Evolutionary conservation across 2,888 invertebrate genomes (phyloP), one percentile per base, ranked within the genome.

Genomic region (Ophioninae sp.): DNA sequence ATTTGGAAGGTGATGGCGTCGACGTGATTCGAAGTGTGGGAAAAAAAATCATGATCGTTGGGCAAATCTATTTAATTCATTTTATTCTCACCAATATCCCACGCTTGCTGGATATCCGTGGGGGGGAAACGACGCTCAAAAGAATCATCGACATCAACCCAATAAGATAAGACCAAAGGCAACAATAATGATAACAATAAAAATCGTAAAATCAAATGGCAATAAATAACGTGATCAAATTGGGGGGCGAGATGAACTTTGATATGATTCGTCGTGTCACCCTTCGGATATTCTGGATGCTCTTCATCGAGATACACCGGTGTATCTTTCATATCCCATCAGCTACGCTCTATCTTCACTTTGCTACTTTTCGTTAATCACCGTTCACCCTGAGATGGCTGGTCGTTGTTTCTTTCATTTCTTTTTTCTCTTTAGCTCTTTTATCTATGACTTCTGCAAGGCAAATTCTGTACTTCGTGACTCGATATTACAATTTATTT

Each of bases 81-180:
- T 73, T 82, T 67, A 70, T 81, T 85, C 74, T 79, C 79, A 70
- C 61, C 80, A 81, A 75, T 82, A 61, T 50, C 50, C 68, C 81
- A 81, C 70, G 72, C 79, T 79, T 78, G 80, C 84, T 80, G 83
- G 83, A 85, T 84, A 83, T 84, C 83, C 86, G 84, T 20, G 73
- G 84, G 84, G 72, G 50, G 72, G 50, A 21, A 56, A 68, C 57
- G 69, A 41, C n/a, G 44, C 10, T 10, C 41, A 67, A 17, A 73
- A 73, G 23, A 10, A 65, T 56, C 57, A 17, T 50, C 64, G 44
- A 69, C 39, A 62, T n/a, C n/a, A n/a, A n/a, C 37, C 21, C 20
- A 62, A 23, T 56, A 70, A 50, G 76, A 68, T 62, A 56, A 44
- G 23, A 76, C 21, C 56, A 64, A 37, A 10, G 61, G 74, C 13